phyloP scores from a whole-genome alignment of 2,113 vertebrate species.

The Xenopus tropicalis region DNA sequence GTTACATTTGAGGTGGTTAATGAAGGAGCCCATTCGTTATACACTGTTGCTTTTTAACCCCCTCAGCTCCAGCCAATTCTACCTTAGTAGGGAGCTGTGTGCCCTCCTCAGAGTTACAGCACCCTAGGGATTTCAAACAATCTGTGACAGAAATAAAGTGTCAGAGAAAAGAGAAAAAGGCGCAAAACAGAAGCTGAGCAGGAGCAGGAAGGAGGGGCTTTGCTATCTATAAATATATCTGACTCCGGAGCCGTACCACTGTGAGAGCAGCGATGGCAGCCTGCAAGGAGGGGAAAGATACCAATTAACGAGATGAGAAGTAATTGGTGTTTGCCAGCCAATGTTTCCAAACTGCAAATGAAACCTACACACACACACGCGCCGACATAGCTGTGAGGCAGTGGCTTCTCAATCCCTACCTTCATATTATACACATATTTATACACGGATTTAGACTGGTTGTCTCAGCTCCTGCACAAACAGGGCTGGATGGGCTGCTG shows the following conservation, averaged over 20 bases:
- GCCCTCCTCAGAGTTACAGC: not conserved
- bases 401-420: not conserved
- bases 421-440: conserved; percentile 3
- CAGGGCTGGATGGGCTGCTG: conserved; percentile 4
- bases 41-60: not conserved
- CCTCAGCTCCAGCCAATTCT: not conserved
- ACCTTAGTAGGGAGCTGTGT: not conserved
- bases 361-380: conserved; percentile 37
- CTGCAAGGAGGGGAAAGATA: conserved; percentile 39
- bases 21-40: too few relatives aligned
- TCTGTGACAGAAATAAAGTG: conserved; percentile 8
- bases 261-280: conserved; percentile 26
- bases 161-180: conserved; percentile 6
- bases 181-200: conserved; percentile 7
- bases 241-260: conserved; percentile 13
- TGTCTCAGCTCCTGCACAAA: not conserved
- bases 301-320: conserved; percentile 45
- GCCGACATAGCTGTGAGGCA: conserved; percentile 13
- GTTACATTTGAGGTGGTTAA: too few relatives aligned
- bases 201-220: conserved; percentile 21
- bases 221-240: conserved; percentile 42
- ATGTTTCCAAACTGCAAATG: conserved; percentile 43
- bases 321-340: conserved; percentile 46
- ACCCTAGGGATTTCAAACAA: not conserved
- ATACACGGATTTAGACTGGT: not conserved